Conservation (phyloP, 2,797 vertebrate species). For the Tangara arthus region DNA sequence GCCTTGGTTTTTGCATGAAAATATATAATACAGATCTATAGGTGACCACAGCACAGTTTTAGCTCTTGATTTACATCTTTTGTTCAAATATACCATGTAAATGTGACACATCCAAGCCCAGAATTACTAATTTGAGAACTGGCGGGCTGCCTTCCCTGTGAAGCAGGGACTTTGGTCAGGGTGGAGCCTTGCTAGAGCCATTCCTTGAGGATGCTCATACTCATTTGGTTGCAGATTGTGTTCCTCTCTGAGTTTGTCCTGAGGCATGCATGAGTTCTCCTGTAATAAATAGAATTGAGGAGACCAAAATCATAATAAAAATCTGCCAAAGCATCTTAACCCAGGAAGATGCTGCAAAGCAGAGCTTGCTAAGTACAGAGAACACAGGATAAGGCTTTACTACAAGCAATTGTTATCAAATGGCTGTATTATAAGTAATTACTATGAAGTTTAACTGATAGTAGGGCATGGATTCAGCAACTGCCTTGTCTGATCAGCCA, state of each 20-base stretch:
- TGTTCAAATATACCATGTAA: not conserved
- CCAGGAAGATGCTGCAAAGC: not conserved
- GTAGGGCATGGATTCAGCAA: accelerated
- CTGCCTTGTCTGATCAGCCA: not conserved
- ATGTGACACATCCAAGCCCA: not conserved
- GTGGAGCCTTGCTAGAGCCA: not conserved
- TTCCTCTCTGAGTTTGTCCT: not conserved
- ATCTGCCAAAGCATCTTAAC: not conserved
- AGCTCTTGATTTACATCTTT: not conserved
- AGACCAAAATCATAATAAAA: not conserved
- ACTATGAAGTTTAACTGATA: not conserved
- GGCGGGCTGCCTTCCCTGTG: not conserved
- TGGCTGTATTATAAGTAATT: not conserved
- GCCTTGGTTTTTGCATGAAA: not conserved
- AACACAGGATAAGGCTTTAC: not conserved
- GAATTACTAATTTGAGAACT: not conserved
- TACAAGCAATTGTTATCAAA: not conserved
- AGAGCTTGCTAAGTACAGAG: not conserved
- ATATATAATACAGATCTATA: not conserved
- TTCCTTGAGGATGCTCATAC: not conserved
- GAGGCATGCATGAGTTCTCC: not conserved
- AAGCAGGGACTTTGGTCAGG: not conserved
- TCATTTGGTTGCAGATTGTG: not conserved
- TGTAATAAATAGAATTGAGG: not conserved
- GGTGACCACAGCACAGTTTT: not conserved